Base-by-base conservation (phyloP, 2,888 invertebrate species). In the Beris morrisii region DNA sequence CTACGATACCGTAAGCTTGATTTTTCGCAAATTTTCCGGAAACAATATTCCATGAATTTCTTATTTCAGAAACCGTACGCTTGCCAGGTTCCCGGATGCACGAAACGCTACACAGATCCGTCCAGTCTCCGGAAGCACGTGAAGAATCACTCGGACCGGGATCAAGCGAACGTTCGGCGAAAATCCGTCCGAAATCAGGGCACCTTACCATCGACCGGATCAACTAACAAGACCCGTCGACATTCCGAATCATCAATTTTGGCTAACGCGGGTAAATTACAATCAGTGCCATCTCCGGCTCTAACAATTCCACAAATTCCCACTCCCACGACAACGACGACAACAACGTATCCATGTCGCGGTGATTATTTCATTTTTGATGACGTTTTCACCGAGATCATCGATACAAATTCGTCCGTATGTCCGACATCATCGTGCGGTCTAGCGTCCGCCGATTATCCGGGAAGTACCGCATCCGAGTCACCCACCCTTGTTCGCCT, bases 61-160 rank as follows among this genome's bases (percentile, higher is more conserved):
- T 58, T 55, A 67, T 81, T 82, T 43, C 83, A 96, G 92, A 93
- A 95, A 82, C 96, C 96, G 0, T 96, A 95, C 80, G 93, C 92
- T 1, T 96, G 96, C 73, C 93, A 93, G 73, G 88, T 93, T 15
- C 82, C 84, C 0, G 95, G 94, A 1, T 96, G 96, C 76, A 88
- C 87, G 5, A 96, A 96, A 79, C 88, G 94, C 45, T 96, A 96
- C 82, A 96, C 96, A 0, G 96, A 96, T 78, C 96, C 96, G 0
- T 95, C 95, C 63, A 95, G 95, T 58, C 84, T 96, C 1, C 84
- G 96, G 44, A 96, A 96, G 76, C 96, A 96, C 81, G 92, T 95
- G 28, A 95, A 95, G 77, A 93, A 92, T 72, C 93, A 93, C 74
- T 77, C 82, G 28, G 69, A 76, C 59, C 76, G 78, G 67, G 71